These are phyloP conservation scores for Spialia ferax DNA, from an alignment of 2,888 invertebrate genomes.

Conservation along the genomic window DNA sequence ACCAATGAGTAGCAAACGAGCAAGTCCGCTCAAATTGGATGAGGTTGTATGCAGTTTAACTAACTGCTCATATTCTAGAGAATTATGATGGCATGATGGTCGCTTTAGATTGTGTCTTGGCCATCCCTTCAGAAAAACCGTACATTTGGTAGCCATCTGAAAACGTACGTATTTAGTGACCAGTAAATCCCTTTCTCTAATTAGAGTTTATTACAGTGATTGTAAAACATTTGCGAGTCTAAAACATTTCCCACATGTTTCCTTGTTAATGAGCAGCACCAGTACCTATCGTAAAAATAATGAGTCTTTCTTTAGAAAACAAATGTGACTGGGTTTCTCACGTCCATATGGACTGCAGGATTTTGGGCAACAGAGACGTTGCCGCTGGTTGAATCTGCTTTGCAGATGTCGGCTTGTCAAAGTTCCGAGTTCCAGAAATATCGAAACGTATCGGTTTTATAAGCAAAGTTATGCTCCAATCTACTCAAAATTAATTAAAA, in stretches of 20 bases:
- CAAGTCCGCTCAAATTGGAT: too few relatives aligned
- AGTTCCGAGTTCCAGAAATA: constrained; percentile 72
- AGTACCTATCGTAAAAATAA: constrained; percentile 59
- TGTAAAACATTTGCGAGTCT: constrained; percentile 50
- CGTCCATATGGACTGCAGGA: constrained; percentile 78
- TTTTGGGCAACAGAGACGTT: constrained; percentile 72
- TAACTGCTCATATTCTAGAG: too few relatives aligned
- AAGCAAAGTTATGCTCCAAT: constrained; percentile 4
- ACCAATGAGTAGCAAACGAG: too few relatives aligned
- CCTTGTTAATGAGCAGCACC: constrained; percentile 40
- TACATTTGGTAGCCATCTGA: constrained; percentile 20
- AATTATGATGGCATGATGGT: too few relatives aligned
- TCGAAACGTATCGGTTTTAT: constrained; percentile 48
- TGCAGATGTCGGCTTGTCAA: constrained; percentile 78
- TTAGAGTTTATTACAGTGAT: constrained; percentile 54
- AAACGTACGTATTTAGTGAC: not conserved
- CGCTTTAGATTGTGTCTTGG: not conserved
- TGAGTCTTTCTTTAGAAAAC: constrained; percentile 67
- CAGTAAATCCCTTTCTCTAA: constrained; percentile 10
- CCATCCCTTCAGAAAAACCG: not conserved
- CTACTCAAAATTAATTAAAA: not conserved
- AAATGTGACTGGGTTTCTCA: constrained; percentile 69
- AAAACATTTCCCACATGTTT: constrained; percentile 51
- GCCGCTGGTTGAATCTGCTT: constrained; percentile 68
- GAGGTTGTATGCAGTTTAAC: too few relatives aligned